Base-by-base conservation (phyloP, 2,797 vertebrate species). In the Phoebastria nigripes region DNA sequence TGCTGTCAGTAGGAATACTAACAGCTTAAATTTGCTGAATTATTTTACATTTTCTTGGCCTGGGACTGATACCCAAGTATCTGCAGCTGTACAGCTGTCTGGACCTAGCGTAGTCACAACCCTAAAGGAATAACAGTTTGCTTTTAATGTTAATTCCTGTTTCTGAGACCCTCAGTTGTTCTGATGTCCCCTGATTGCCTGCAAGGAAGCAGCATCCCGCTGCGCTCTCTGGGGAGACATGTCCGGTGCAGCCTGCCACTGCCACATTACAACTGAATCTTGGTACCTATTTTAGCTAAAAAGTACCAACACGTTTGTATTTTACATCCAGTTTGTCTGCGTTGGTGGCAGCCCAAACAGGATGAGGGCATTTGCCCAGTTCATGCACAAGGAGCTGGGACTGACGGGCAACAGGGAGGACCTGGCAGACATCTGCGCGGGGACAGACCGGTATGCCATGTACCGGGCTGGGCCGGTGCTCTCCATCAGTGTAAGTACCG, bases 381-480 rank as follows among this genome's bases (percentile, higher is more conserved):
- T 99, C 83, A 98, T 99, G 84, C 98, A 97, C 74, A 96, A 97
- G 91, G 98, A 99, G 97, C 98, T 99, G 78, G 93, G 97, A 6
- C 89, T 99, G 70, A 71, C 97, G 1, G 98, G 98, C 9, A 93
- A 96, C 49, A 94, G 80, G 8, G 97, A 98, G 28, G 98, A 98
- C 42, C 63, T 98, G 76, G 87, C 29, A 16, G 98, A 99, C 71
- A 98, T 99, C 95, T 99, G 98, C 58, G 98, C 98, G 7, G 98
- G 98, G n/a, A 99, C 98, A 0, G 99, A 99, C 92, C 98, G 98
- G 52, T 99, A 98, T 25, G 98, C 98, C 93, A 99, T 98, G 99
- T 99, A 98, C 96, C 99, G 99, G 97, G 98, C 97, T 2, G 98
- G 99, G 37, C 98, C 99, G 0, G 98, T 99, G 95, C 98, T 99